phyloP scores from a whole-genome alignment of 2,888 invertebrate species.

The Harmothoe impar region DNA sequence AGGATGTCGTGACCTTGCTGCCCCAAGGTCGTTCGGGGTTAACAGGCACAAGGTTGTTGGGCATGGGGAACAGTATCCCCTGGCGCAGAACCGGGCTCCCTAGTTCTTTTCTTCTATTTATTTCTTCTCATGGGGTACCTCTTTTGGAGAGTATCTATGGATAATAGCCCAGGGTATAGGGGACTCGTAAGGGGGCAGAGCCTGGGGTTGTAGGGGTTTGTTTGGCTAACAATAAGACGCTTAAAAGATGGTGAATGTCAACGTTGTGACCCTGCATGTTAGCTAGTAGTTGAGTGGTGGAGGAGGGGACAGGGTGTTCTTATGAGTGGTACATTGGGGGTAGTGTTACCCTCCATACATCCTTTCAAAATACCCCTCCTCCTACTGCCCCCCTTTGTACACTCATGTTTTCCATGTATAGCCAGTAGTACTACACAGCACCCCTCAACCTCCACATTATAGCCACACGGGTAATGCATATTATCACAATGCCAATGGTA shows the following conservation, averaged over 20 bases:
- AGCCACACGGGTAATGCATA: too few relatives aligned
- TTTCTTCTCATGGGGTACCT: not conserved
- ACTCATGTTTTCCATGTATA: too few relatives aligned
- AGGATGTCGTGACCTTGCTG: constrained; percentile 40
- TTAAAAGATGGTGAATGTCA: constrained; percentile 29
- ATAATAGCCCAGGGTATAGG: not conserved
- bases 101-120: not conserved
- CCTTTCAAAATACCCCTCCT: not conserved
- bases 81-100: not conserved
- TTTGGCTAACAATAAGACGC: constrained; percentile 36
- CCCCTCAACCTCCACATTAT: too few relatives aligned
- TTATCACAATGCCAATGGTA: too few relatives aligned
- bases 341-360: not conserved
- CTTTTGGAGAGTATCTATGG: not conserved
- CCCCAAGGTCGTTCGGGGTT: constrained; percentile 60
- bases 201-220: not conserved
- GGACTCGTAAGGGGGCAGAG: not conserved
- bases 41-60: constrained; percentile 60
- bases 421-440: too few relatives aligned
- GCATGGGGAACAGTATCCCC: constrained; percentile 45
- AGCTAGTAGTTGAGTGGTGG: constrained; percentile 17
- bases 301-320: constrained; percentile 11
- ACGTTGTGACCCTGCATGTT: not conserved
- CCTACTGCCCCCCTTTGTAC: not conserved
- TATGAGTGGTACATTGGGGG: not conserved